Base-by-base conservation (phyloP, 1,140 invertebrate genomes). In the Ips nitidus region DNA sequence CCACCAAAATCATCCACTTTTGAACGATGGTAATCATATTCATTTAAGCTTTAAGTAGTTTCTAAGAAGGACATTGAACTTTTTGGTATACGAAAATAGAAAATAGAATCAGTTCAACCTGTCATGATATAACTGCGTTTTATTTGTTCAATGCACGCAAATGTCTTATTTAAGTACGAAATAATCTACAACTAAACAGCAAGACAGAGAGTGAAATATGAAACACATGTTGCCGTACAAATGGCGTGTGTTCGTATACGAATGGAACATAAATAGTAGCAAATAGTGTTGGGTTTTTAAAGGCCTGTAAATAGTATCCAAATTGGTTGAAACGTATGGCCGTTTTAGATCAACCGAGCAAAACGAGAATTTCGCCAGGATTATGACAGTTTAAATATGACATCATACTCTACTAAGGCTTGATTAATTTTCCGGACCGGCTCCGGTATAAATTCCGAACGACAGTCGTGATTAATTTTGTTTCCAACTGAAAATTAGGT, bases 401-500 rank as follows among this genome's bases (percentile, higher is more conserved):
- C 57, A 59, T 59, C 57, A 59, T 42, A 59, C 41, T 59, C 57
- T 5, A 6, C 40, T 22, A 42, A 41, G 39, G 41, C 41, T 58
- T 66, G 55, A 66, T 66, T 66, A 57, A 66, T 66, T 66, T 58
- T 38, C 64, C 37, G 41, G 50, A 50, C 42, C 45, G 53, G 50
- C 64, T 50, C 8, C 53, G 42, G 39, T 42, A 52, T 67, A 60
- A 67, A 59, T 67, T 59, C 59, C 56, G 7, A 67, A 67, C 40
- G 65, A 67, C 65, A 52, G 43, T 59, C 45, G 65, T 67, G 65
- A 67, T 67, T 67, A 67, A 67, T 67, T 67, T 59, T 7, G 57
- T 59, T 67, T 60, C 47, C 38, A 52, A 47, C 65, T 47, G 56
- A 67, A 67, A 67, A 67, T 67, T 67, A 67, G 56, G 57, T 67